These are phyloP conservation scores for Trichogramma pretiosum DNA, from an alignment of 1,140 invertebrate genomes.

Conservation along the genomic window DNA sequence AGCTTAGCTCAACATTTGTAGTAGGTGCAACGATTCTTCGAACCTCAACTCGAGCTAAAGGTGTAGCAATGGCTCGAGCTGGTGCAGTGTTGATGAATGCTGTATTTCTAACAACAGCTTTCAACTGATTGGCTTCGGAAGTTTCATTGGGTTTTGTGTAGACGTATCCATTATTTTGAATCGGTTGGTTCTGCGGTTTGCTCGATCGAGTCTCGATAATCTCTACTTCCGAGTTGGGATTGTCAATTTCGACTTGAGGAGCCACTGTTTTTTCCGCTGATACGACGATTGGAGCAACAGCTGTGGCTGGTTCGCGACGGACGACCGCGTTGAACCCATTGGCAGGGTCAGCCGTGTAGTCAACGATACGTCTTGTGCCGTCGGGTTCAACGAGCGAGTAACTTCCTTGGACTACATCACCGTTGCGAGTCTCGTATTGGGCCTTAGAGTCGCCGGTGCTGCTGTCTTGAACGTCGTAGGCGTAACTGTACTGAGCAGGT, in stretches of 20 bases:
- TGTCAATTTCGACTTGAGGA: constrained; percentile 28
- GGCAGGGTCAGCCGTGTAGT: constrained; percentile 39
- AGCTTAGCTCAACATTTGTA: constrained; percentile 21
- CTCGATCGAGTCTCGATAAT: constrained; percentile 32
- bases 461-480: constrained; percentile 56
- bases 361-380: constrained; percentile 39
- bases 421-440: constrained; percentile 55
- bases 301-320: constrained; percentile 33
- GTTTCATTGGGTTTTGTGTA: constrained; percentile 9
- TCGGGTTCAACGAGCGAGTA: constrained; percentile 44
- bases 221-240: constrained; percentile 41
- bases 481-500: constrained; percentile 54
- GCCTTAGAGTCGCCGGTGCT: constrained; percentile 58
- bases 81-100: constrained; percentile 6
- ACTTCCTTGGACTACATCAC: constrained; percentile 47
- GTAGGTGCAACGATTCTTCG: constrained; percentile 20
- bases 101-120: background rate
- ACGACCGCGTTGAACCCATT: constrained; percentile 46
- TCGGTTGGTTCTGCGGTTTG: constrained; percentile 1
- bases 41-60: constrained; percentile 19
- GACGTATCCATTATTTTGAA: constrained; percentile 9
- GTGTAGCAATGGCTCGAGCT: constrained; percentile 17
- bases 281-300: constrained; percentile 15
- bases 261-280: constrained; percentile 18
- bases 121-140: background rate